These are phyloP conservation scores for Bunonema sp. DNA, from an alignment of 2,888 invertebrate species.

Conservation along the genomic window DNA sequence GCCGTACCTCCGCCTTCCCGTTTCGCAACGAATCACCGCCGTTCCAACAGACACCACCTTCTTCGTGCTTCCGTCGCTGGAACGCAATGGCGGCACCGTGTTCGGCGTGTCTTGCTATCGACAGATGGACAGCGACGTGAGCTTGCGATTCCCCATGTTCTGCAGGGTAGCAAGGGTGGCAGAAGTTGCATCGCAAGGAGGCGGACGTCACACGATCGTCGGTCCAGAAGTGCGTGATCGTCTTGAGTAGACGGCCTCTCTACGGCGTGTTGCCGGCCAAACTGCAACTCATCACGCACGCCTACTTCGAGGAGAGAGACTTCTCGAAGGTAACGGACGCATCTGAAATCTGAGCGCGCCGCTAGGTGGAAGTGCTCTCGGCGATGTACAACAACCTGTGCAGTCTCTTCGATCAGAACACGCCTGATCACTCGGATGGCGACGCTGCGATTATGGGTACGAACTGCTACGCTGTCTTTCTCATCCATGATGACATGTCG, in stretches of 20 bases:
- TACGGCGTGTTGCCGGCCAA: slow-evolving; percentile 82
- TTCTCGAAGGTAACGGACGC: slow-evolving; percentile 45
- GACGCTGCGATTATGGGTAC: slow-evolving; percentile 59
- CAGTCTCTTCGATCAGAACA: slow-evolving; percentile 57
- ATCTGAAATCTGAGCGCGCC: background rate
- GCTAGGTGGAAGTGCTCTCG: slow-evolving; percentile 53
- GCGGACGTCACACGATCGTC: slow-evolving; percentile 89
- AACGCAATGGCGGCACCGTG: slow-evolving; percentile 67
- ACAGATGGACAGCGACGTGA: slow-evolving; percentile 66
- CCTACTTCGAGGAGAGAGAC: slow-evolving; percentile 72
- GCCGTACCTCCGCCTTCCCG: no score
- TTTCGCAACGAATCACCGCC: no score
- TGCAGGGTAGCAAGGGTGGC: no score
- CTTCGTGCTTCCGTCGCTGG: slow-evolving; percentile 78
- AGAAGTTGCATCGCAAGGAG: no score
- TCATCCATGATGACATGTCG: slow-evolving; percentile 31
- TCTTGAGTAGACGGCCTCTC: slow-evolving; percentile 61
- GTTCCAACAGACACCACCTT: slow-evolving; percentile 65
- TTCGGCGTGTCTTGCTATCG: slow-evolving; percentile 93
- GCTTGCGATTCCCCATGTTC: no score
- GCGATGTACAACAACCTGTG: slow-evolving; percentile 82
- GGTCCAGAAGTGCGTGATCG: slow-evolving; percentile 93
- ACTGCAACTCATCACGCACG: slow-evolving; percentile 82
- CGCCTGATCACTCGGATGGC: slow-evolving; percentile 48
- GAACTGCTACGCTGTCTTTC: no score